These are phyloP conservation scores for Danio jaintianensis DNA, from an alignment of 2,797 vertebrate genomes.

Conservation along the genomic window DNA sequence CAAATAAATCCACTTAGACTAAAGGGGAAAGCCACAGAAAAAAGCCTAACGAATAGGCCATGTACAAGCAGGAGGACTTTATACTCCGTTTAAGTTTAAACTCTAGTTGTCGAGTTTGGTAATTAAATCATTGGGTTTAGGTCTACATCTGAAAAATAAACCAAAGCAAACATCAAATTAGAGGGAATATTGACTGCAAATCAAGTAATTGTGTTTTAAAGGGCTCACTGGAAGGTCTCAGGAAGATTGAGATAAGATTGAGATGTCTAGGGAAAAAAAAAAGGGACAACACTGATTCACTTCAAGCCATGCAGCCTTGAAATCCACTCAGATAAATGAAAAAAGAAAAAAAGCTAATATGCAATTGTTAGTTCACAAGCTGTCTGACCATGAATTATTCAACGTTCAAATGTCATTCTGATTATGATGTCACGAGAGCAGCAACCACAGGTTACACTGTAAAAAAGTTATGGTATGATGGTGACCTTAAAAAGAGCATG, in stretches of 20 bases:
- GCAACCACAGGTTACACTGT: not conserved
- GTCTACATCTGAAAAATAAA: conserved; percentile 12
- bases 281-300: not conserved
- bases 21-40: not conserved
- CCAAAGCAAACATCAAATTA: conserved; percentile 44
- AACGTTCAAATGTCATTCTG: not conserved
- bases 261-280: not conserved
- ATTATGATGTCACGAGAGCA: not conserved
- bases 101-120: not conserved
- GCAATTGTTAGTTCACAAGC: not conserved
- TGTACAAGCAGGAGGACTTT: not conserved
- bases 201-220: conserved; percentile 30
- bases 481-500: not conserved
- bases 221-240: conserved; percentile 4
- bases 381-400: not conserved
- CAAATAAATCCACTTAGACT: conserved; percentile 2
- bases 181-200: conserved; percentile 20
- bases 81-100: not conserved
- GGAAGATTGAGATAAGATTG: conserved; percentile 19
- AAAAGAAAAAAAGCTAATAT: not conserved
- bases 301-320: not conserved
- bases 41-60: not conserved
- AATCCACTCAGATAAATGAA: not conserved
- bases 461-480: no score
- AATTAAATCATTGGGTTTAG: conserved; percentile 5